Percentiles rank a stretch among this genome's conserved stretches.
Conservation (phyloP, 2,797 vertebrate species). For the Garrulus glandarius region DNA sequence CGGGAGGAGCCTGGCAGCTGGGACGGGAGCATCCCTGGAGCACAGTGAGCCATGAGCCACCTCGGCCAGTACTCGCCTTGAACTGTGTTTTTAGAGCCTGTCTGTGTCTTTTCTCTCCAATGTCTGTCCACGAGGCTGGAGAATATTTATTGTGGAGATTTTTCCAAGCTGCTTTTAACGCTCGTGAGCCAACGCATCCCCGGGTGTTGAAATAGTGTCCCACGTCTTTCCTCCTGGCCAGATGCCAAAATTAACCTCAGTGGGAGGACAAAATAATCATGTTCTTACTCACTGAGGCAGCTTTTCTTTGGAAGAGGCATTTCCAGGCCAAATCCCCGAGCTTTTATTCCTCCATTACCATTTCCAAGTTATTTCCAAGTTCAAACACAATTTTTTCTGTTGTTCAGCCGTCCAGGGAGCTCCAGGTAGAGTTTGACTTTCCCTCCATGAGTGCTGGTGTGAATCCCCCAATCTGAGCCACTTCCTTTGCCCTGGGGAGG, state of each 20-base stretch:
- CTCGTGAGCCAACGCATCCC: rapidly evolving
- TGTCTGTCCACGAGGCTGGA: not conserved
- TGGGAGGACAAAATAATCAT: not conserved
- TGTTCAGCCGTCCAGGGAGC: not conserved
- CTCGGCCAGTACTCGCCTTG: not conserved
- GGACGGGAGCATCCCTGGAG: not conserved
- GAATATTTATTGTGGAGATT: not conserved
- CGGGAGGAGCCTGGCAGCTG: not conserved
- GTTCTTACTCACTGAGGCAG: not conserved
- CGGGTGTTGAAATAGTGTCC: rapidly evolving
- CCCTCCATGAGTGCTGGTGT: rapidly evolving
- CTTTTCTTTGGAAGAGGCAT: not conserved
- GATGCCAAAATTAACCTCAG: not conserved
- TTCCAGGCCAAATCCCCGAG: not conserved
- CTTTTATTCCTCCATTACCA: not conserved
- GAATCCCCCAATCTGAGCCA: not conserved
- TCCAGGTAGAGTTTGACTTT: not conserved
- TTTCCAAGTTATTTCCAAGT: not conserved
- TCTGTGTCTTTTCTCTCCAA: not conserved
- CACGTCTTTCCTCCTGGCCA: not conserved
- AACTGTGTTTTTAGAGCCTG: not conserved
- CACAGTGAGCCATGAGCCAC: not conserved
- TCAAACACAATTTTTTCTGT: rapidly evolving
- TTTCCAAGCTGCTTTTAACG: not conserved
- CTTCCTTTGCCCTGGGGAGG: not conserved